These are phyloP conservation scores for Dasypogon diadema DNA, from an alignment of 2,888 invertebrate genomes.

Conservation along the genomic window DNA sequence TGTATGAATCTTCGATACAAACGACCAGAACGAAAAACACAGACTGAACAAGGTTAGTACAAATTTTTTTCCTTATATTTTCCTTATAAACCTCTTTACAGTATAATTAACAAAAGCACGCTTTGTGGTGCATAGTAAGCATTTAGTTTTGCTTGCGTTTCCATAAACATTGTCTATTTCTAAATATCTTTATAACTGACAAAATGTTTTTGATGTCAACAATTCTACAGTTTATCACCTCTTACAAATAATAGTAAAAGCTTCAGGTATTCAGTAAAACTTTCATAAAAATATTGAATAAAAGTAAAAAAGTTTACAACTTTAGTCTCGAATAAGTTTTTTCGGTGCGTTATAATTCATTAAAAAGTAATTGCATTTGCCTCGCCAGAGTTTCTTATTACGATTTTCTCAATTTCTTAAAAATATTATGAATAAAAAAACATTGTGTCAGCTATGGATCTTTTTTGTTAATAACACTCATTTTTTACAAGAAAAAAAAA, in stretches of 20 bases:
- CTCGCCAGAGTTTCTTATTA: constrained; percentile 32
- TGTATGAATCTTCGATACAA: neutral
- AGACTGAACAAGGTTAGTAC: constrained; percentile 40
- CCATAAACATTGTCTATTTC: neutral
- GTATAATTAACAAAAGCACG: constrained; percentile 7
- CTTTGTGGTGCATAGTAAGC: constrained; percentile 2
- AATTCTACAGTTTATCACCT: constrained; percentile 47
- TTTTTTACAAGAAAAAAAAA: constrained; percentile 24
- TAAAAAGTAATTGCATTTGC: constrained; percentile 23
- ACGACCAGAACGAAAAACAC: constrained; percentile 17
- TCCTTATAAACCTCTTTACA: neutral
- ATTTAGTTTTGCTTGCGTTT: constrained; percentile 6
- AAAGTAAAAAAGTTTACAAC: constrained; percentile 26
- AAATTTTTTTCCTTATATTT: neutral
- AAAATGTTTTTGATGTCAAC: constrained; percentile 70
- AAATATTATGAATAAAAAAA: constrained; percentile 58
- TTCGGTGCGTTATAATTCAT: constrained; percentile 25
- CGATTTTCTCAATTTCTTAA: constrained; percentile 33
- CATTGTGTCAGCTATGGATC: constrained; percentile 69
- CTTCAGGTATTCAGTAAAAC: constrained; percentile 5
- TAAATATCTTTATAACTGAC: constrained; percentile 67
- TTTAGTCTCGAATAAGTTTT: constrained; percentile 51
- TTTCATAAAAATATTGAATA: constrained; percentile 29
- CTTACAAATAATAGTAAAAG: constrained; percentile 32
- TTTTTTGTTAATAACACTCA: constrained; percentile 54